Evolutionary conservation across 23 tunicate genomes (phyloP), one percentile per base, ranked within the genome.

Genomic region (Oikopleura dioica): DNA sequence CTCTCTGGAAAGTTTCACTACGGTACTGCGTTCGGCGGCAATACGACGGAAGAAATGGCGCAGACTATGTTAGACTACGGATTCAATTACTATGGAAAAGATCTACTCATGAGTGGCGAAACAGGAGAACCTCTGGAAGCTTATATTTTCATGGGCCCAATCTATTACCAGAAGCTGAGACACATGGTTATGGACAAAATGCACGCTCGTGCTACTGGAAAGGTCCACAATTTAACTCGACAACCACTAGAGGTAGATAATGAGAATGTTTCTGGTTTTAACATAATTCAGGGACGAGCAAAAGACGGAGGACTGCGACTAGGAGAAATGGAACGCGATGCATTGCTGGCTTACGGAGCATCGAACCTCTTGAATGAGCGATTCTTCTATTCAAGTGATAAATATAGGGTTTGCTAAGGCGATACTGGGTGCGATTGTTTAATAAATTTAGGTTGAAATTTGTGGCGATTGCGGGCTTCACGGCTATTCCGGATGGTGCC

Each of bases 171-270:
- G 76, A 91, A 91, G 78, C 81, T 91, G 29, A 91, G 85, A 38
- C 97, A 91, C 36, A 91, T 91, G 97, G 97, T 91, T 4, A 76
- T 91, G 38, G 97, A 91, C 37, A 91, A 91, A 81, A 91, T 91
- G 97, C 97, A 91, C 63, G 97, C 97, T 35, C 68, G 81, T 85
- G 78, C 68, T 91, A 35, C 75, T 85, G 55, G 97, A 91, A 68
- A 69, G 97, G 1, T 80, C 85, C 63, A 85, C 85, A 92, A 85
- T 85, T 59, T 91, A 16, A 44, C 55, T 9, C 9, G 55, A 16
- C 55, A 44, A 44, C 55, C 55, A 9, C 16, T 44, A 44, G 55
- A 44, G 16, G 16, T 9, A 16, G 9, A 44, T 16, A 44, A 44
- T 9, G 55, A 16, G 16, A 44, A 9, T 44, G 55, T 16, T 44